Base-by-base conservation (phyloP, 2,113 vertebrate genomes). In the Paedocypris sp. region DNA sequence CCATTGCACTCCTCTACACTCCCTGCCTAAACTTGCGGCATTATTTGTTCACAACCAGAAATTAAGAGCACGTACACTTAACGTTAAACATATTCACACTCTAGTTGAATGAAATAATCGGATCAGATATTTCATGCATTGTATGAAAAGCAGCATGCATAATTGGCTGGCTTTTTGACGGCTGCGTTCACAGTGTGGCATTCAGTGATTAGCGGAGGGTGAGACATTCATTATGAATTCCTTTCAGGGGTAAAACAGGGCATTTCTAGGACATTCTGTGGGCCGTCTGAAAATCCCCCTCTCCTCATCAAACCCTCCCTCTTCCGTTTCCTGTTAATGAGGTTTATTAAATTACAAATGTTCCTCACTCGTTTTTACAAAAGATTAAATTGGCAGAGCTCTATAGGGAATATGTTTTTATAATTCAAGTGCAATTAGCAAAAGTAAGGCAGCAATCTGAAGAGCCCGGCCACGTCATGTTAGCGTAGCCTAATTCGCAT, bases 271-370 rank as follows among this genome's bases (percentile, higher is more conserved):
- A 64, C 64, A 61, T 68, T 66, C 19, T 13, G 18, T 19, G 35
- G 22, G 31, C 38, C 50, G 48, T 41, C 45, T 41, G 26, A 33
- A 62, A 41, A 66, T 66, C 62, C 67, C 66, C 43, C 22, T 13
- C 49, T 80, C 75, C 77, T 80, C 78, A 83, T 82, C 78, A 76
- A 73, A 49, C 71, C 60, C 66, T 70, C 64, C 61, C 41, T 48
- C 61, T 49, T 54, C 72, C 70, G 75, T 66, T 83, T 75, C 41
- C 64, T 20, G 4, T 72, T 83, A 83, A 85, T 82, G 78, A 81
- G 73, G 66, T 77, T 82, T 81, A 85, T 84, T 80, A 79, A 79
- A 86, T 87, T 81, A 83, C 70, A 80, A 76, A 73, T 79, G 61
- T 68, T 77, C 79, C 78, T 70, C 67, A 77, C 79, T 81, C 72